Evolutionary conservation across 1,140 invertebrate genomes (phyloP).

Genomic region (Belonocnema kinseyi): DNA sequence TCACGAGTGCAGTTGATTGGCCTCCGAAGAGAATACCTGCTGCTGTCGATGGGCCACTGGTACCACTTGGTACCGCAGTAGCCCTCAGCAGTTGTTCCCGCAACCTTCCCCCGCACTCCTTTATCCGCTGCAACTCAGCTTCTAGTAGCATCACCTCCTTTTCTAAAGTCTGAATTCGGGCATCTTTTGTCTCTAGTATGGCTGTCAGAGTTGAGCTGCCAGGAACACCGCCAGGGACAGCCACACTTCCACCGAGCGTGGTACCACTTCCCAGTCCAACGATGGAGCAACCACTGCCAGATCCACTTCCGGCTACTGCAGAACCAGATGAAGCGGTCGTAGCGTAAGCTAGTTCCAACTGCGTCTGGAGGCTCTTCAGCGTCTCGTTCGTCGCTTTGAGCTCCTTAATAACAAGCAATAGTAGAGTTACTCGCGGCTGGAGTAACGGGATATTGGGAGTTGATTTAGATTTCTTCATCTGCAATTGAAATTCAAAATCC

Average conservation of each 20-base stretch:
- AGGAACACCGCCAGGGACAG: conserved; percentile 79
- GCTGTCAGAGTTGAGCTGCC: conserved; percentile 84
- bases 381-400: conserved; percentile 88
- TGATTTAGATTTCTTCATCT: conserved; percentile 32
- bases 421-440: conserved; percentile 61
- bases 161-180: conserved; percentile 89
- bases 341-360: conserved; percentile 84
- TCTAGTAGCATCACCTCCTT: conserved; percentile 86
- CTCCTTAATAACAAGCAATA: conserved; percentile 79
- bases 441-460: conserved; percentile 45
- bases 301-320: conserved; percentile 68
- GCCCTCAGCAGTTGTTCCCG: conserved; percentile 68
- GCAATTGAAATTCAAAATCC: conserved; percentile 29
- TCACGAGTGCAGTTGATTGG: conserved; percentile 46
- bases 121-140: conserved; percentile 81
- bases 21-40: conserved; percentile 22
- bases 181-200: conserved; percentile 89
- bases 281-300: conserved; percentile 73
- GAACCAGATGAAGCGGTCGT: conserved; percentile 76
- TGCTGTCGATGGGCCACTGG: conserved; percentile 30
- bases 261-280: conserved; percentile 83
- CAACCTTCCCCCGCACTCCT: conserved; percentile 73
- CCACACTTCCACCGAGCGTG: conserved; percentile 69
- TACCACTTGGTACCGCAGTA: conserved; percentile 62
- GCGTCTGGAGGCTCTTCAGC: conserved; percentile 85